Percentiles rank a stretch among this genome's conserved stretches.
Conservation (phyloP, 2,797 vertebrate species). For the Tympanoctomys barrerae region DNA sequence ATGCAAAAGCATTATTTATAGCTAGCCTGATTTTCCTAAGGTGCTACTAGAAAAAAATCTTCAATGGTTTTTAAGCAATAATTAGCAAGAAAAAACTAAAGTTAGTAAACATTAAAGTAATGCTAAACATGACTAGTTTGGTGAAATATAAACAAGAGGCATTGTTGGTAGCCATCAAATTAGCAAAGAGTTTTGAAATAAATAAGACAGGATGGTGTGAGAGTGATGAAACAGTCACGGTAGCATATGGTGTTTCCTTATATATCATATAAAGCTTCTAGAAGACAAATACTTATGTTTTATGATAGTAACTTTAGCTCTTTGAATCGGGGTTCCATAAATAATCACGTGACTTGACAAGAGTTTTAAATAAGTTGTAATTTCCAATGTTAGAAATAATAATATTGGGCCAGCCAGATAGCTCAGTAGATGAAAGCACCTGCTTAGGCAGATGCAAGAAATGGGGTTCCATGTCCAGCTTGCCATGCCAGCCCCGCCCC, state of each 20-base stretch:
- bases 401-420: no score
- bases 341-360: not conserved
- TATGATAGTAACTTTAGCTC: slow-evolving; percentile 24
- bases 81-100: slow-evolving; percentile 1
- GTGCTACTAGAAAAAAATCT: not conserved
- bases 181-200: slow-evolving; percentile 22
- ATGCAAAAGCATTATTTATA: not conserved
- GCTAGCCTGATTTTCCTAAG: not conserved
- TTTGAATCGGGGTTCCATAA: not conserved
- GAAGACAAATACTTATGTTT: slow-evolving; percentile 27
- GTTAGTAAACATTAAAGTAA: slow-evolving; percentile 22
- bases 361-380: slow-evolving; percentile 5
- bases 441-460: no score
- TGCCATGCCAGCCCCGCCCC: no score
- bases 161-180: not conserved
- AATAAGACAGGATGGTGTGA: not conserved
- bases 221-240: not conserved
- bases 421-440: no score
- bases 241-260: not conserved
- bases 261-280: not conserved
- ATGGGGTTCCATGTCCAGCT: no score
- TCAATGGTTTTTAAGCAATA: not conserved
- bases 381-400: not conserved
- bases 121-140: not conserved
- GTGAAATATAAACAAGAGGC: not conserved